A percentile compares a stretch with the other conserved stretches of the same genome.
Conservation (phyloP, 2,888 invertebrate genomes). For the Criorhina ranunculi region DNA sequence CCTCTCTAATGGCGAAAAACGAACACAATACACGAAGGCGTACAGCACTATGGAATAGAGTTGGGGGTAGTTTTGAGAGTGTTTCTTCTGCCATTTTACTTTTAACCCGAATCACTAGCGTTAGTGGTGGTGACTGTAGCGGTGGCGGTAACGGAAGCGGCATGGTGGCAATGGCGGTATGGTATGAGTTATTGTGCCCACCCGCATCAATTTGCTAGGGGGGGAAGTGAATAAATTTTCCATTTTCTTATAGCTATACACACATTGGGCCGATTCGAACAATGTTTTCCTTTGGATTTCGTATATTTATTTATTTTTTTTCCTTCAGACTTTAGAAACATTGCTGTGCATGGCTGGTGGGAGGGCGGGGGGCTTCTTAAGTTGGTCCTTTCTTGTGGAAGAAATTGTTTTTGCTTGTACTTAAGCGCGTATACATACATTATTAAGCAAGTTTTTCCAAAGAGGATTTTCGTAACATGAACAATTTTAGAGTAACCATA, state of each 20-base stretch:
- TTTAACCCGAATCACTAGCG: conserved; percentile 42
- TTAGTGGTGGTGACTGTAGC: conserved; percentile 11
- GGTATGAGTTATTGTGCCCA: conserved; percentile 26
- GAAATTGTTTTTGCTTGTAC: too few species aligned
- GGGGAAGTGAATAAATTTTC: conserved; percentile 15
- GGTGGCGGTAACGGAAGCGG: neutral
- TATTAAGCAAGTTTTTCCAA: conserved; percentile 35
- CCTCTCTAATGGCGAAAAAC: neutral
- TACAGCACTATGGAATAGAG: neutral
- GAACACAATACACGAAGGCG: conserved; percentile 1
- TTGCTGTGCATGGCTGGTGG: neutral
- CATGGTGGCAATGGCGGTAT: neutral
- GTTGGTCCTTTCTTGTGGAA: too few species aligned
- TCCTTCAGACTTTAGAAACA: neutral
- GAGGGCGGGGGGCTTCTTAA: neutral
- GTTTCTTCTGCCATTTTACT: conserved; percentile 59
- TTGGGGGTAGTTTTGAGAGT: conserved; percentile 40
- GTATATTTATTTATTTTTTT: neutral
- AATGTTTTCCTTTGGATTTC: conserved; percentile 23
- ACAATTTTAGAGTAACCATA: conserved; percentile 33
- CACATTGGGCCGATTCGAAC: conserved; percentile 49
- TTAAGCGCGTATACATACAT: conserved; percentile 13
- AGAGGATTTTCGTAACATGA: conserved; percentile 31
- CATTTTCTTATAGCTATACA: conserved; percentile 45
- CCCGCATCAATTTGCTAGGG: neutral